A percentile compares a stretch with the other conserved stretches of the same genome.
phyloP scores from a whole-genome alignment of 2,888 invertebrate species.

The Sinodicranocentrus sp. region DNA sequence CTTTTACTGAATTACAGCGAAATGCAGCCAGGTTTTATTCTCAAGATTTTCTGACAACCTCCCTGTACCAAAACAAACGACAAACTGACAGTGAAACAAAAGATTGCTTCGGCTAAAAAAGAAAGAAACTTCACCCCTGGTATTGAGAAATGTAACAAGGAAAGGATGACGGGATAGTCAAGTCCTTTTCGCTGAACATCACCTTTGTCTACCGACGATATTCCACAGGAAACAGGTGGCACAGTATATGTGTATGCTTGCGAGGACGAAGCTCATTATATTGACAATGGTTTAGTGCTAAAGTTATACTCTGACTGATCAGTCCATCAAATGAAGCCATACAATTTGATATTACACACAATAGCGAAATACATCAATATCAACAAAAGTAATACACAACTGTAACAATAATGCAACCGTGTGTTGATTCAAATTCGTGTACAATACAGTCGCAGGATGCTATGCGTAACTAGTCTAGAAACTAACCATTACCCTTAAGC shows the following conservation, averaged over 20 bases:
- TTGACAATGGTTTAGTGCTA: slow-evolving; percentile 38
- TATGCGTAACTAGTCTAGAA: slow-evolving; percentile 6
- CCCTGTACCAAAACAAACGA: slow-evolving; percentile 55
- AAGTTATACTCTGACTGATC: neutral
- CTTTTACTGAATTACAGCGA: too few species aligned
- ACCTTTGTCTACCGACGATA: slow-evolving; percentile 47
- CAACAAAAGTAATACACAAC: neutral
- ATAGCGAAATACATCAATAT: slow-evolving; percentile 9
- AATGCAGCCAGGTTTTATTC: too few species aligned
- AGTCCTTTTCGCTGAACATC: neutral
- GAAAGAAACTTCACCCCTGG: slow-evolving; percentile 19
- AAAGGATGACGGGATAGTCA: slow-evolving; percentile 7
- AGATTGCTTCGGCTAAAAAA: slow-evolving; percentile 42
- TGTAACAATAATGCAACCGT: neutral
- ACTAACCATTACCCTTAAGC: too few species aligned
- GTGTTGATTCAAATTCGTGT: neutral
- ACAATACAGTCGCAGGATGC: too few species aligned
- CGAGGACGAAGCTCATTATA: neutral
- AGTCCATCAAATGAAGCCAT: neutral
- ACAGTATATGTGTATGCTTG: too few species aligned
- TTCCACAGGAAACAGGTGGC: slow-evolving; percentile 62
- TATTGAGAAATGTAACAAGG: neutral
- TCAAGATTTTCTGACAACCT: slow-evolving; percentile 26
- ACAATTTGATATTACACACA: slow-evolving; percentile 4
- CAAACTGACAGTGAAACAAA: slow-evolving; percentile 60